Evolutionary conservation across 2,113 vertebrate genomes (phyloP).

Genomic region (Procavia capensis): DNA sequence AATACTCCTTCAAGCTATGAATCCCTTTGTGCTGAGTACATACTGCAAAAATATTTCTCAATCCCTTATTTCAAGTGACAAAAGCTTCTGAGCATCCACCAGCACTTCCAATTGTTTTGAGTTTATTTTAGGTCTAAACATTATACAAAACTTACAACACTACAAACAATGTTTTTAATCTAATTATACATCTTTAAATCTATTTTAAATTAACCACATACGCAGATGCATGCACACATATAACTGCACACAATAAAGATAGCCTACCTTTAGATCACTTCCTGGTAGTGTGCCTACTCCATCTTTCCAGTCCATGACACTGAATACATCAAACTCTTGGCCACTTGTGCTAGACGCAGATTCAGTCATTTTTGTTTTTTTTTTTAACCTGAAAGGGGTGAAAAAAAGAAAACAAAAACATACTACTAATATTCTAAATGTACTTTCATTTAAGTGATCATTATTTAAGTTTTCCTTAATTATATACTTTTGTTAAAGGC

Average conservation of each 20-base stretch:
- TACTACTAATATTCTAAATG: neutral
- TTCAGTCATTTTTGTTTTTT: conserved; percentile 88
- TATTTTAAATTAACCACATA: conserved; percentile 25
- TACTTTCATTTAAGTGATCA: neutral
- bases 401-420: neutral
- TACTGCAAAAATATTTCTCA: neutral
- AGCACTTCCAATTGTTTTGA: neutral
- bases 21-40: neutral
- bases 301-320: conserved; percentile 98
- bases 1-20: neutral
- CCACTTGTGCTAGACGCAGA: conserved; percentile 87
- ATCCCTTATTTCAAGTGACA: neutral
- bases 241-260: neutral
- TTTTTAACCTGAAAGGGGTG: conserved; percentile 39
- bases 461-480: conserved; percentile 36
- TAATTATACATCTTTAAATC: neutral
- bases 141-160: neutral
- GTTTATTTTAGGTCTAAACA: neutral
- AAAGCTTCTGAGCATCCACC: neutral
- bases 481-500: conserved; percentile 31
- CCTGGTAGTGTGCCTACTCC: conserved; percentile 97
- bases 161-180: conserved; percentile 5
- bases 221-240: neutral
- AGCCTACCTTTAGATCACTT: conserved; percentile 95
- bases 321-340: conserved; percentile 97